These are phyloP conservation scores for Platycercus adscitus DNA, from an alignment of 2,113 vertebrate species.

Conservation along the genomic window DNA sequence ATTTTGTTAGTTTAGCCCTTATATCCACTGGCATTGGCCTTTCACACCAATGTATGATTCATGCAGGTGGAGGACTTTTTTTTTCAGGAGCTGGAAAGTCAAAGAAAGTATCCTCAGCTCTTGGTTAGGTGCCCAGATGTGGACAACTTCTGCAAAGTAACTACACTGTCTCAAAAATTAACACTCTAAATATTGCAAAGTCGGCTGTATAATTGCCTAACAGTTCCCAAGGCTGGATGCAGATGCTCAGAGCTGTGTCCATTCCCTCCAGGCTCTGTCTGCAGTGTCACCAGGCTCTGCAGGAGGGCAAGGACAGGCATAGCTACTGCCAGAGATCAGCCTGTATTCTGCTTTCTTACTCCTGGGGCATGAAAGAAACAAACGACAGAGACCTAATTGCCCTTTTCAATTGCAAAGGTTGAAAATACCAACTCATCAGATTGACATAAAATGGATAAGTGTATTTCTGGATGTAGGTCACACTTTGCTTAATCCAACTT, in stretches of 20 bases:
- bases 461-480: not conserved
- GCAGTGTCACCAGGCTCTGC: accelerated
- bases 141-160: not conserved
- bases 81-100: not conserved
- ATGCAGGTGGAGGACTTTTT: not conserved
- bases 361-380: not conserved
- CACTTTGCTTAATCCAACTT: not conserved
- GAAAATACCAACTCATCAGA: not conserved
- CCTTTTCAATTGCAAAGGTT: not conserved
- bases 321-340: not conserved
- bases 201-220: not conserved
- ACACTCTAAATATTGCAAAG: not conserved
- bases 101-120: not conserved
- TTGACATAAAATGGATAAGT: not conserved
- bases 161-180: not conserved
- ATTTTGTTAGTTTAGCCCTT: not conserved
- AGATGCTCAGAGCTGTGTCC: not conserved
- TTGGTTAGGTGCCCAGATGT: not conserved
- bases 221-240: not conserved
- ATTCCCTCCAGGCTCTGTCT: not conserved
- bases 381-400: not conserved
- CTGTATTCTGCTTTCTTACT: not conserved
- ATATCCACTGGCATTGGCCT: not conserved
- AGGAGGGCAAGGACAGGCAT: not conserved
- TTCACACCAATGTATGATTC: not conserved